Base-by-base conservation (phyloP, 2,797 vertebrate species). In the Zenarchopterus dispar region DNA sequence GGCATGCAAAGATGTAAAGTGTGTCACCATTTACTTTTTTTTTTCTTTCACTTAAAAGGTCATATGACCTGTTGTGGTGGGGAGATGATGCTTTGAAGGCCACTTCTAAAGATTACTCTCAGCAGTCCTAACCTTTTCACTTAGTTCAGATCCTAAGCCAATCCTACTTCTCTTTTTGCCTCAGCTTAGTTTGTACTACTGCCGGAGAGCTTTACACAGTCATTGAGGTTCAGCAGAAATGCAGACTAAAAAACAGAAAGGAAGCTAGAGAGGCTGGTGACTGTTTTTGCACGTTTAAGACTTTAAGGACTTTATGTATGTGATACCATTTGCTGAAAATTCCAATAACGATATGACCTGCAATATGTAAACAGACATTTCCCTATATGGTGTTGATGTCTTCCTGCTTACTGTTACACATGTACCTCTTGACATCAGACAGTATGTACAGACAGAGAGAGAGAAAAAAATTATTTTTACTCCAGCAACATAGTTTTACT, bases 51-150 rank as follows among this genome's bases (percentile, higher is more conserved):
- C 68, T 64, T 45, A 26, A 91, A 93, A 93, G 88, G 92, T 92
- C 90, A 89, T 73, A 56, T 84, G 87, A 91, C 84, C 87, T 82
- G 84, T 81, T 83, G 85, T 75, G 80, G 82, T 81, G 66, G 88
- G 88, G 82, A 84, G 84, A 75, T 56, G 18, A 21, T 72, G 84
- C 92, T 94, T 94, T 92, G 90, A 93, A 93, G 86, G 82, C 80
- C 63, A 73, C 84, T 87, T 88, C 80, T 86, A 89, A 90, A 93
- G 91, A 92, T 89, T 88, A 81, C 73, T 88, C 90, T 85, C 91
- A 88, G 90, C 82, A 76, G 87, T 88, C 57, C 87, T 93, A 93
- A 94, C 93, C 93, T 94, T 94, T 94, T 86, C 77, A 66, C 75
- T 74, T 73, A 48, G 75, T 87, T 93, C 87, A 91, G 90, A 91